phyloP scores from a whole-genome alignment of 2,113 vertebrate species.

The Acinonyx jubatus region DNA sequence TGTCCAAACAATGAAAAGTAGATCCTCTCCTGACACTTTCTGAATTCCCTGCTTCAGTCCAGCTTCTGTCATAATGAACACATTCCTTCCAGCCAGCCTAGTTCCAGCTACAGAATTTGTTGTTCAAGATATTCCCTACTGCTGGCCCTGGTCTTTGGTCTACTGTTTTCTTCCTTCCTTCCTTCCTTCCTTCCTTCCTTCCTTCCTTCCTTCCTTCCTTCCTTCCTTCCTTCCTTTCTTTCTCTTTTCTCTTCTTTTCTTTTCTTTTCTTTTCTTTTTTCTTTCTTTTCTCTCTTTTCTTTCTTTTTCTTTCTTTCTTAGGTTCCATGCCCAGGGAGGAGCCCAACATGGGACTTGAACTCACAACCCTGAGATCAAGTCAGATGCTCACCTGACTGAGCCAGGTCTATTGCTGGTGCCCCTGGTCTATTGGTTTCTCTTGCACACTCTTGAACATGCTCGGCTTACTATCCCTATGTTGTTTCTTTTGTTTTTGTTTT shows the following conservation, averaged over 20 bases:
- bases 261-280: accelerated
- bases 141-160: not conserved
- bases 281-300: no score
- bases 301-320: no score
- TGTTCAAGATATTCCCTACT: not conserved
- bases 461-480: not conserved
- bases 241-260: no score
- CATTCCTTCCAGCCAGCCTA: not conserved
- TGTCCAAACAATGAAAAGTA: not conserved
- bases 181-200: no score
- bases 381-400: no score
- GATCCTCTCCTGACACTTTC: not conserved
- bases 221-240: no score
- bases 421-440: not conserved
- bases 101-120: not conserved
- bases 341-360: no score
- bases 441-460: not conserved
- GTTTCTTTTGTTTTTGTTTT: not conserved
- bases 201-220: no score
- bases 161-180: not conserved
- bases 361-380: no score
- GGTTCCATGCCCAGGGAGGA: no score
- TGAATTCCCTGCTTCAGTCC: not conserved
- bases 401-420: no score
- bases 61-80: not conserved